These are phyloP conservation scores for Zapornia atra DNA, from an alignment of 2,113 vertebrate species.

Conservation along the genomic window DNA sequence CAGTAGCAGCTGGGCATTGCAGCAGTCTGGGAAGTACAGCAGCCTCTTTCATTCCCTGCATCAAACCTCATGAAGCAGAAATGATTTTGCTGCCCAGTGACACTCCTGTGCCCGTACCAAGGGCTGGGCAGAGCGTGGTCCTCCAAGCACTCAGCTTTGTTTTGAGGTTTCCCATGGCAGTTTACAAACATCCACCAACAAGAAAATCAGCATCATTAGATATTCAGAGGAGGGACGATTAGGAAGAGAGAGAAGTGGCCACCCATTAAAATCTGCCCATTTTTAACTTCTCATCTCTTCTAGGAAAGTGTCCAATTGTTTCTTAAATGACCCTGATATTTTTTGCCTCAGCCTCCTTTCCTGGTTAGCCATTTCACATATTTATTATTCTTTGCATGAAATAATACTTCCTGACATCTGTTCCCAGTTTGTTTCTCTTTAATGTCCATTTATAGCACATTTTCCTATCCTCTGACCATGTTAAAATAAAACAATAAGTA, in stretches of 20 bases:
- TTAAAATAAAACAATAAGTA: constrained; percentile 69
- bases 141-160: background rate
- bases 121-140: background rate
- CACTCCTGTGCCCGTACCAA: background rate
- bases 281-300: background rate
- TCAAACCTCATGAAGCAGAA: background rate
- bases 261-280: background rate
- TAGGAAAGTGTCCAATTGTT: background rate
- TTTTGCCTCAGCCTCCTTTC: background rate
- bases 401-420: constrained; percentile 69
- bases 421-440: constrained; percentile 70
- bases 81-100: background rate
- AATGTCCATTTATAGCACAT: constrained; percentile 70
- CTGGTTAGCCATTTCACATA: background rate
- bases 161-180: background rate
- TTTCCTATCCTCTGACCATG: constrained; percentile 64
- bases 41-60: background rate
- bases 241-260: background rate
- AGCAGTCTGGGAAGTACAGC: background rate
- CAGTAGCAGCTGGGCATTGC: background rate
- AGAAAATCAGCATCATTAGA: background rate
- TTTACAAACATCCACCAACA: background rate
- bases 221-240: background rate
- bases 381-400: constrained; percentile 56
- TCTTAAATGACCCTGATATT: background rate